Evolutionary conservation across 1,140 invertebrate species (phyloP).

Genomic region (Drosophila funebris): DNA sequence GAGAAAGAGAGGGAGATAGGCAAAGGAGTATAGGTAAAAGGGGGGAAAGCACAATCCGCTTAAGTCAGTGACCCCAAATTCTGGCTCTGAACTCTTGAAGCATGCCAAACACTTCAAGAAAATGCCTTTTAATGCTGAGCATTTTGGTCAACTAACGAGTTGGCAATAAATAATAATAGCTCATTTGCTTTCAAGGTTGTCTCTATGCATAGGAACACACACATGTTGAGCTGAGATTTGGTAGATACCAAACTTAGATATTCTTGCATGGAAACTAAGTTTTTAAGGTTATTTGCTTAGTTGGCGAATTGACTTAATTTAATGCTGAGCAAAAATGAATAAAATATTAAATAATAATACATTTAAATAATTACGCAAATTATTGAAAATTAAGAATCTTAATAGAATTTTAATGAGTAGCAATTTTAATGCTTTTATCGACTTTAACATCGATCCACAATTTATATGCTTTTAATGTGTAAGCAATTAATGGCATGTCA

Average conservation of each 20-base stretch:
- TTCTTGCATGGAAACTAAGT: neutral
- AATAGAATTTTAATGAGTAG: too few species aligned
- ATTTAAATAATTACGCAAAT: too few species aligned
- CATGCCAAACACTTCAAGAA: constrained; percentile 43
- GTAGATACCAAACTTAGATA: neutral
- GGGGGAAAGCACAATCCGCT: neutral
- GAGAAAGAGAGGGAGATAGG: neutral
- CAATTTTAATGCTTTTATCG: neutral
- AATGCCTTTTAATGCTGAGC: constrained; percentile 19
- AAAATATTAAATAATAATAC: neutral
- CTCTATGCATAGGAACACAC: neutral
- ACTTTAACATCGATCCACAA: too few species aligned
- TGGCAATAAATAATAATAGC: constrained; percentile 64
- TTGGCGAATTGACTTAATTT: neutral
- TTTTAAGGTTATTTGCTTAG: neutral
- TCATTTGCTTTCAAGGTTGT: constrained; percentile 28
- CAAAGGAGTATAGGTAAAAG: neutral
- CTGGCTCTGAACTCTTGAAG: constrained; percentile 20
- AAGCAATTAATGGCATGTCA: constrained; percentile 20
- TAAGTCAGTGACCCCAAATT: neutral
- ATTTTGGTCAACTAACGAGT: constrained; percentile 29
- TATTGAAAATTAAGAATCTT: too few species aligned
- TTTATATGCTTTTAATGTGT: neutral
- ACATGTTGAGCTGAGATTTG: neutral
- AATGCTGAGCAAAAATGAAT: neutral